A percentile compares a stretch with the other conserved stretches of the same genome.
These are phyloP conservation scores for Chelonus insularis DNA, from an alignment of 1,140 invertebrate genomes.

Conservation along the genomic window DNA sequence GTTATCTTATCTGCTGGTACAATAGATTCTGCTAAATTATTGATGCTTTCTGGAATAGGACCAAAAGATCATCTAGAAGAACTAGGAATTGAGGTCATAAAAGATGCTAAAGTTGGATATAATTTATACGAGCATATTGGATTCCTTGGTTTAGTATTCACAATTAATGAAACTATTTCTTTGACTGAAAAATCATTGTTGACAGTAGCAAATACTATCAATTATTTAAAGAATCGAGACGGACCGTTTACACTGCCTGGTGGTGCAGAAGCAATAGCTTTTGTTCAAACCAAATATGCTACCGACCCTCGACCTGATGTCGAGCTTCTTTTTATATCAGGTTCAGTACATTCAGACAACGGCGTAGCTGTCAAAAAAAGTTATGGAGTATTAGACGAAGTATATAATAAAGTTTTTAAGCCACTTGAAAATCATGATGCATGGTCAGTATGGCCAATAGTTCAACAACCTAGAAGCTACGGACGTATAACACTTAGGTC, in stretches of 20 bases:
- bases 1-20: constrained; percentile 71
- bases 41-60: constrained; percentile 78
- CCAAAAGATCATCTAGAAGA: constrained; percentile 69
- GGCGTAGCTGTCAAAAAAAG: constrained; percentile 63
- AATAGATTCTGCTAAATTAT: constrained; percentile 70
- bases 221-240: constrained; percentile 53
- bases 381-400: constrained; percentile 56
- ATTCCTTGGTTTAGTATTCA: constrained; percentile 67
- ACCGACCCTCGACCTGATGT: constrained; percentile 60
- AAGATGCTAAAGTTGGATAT: constrained; percentile 71
- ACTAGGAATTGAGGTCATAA: constrained; percentile 67
- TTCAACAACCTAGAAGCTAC: constrained; percentile 69
- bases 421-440: constrained; percentile 61
- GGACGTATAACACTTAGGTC: constrained; percentile 71
- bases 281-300: constrained; percentile 59
- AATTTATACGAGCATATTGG: constrained; percentile 76
- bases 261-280: constrained; percentile 61
- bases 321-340: constrained; percentile 61
- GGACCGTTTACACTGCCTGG: constrained; percentile 60
- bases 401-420: constrained; percentile 46
- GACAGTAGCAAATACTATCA: constrained; percentile 36
- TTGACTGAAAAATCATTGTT: constrained; percentile 36
- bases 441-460: constrained; percentile 51
- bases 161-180: constrained; percentile 54
- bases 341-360: constrained; percentile 65